These are phyloP conservation scores for Cherax quadricarinatus DNA, from an alignment of 1,140 invertebrate species.

Conservation along the genomic window DNA sequence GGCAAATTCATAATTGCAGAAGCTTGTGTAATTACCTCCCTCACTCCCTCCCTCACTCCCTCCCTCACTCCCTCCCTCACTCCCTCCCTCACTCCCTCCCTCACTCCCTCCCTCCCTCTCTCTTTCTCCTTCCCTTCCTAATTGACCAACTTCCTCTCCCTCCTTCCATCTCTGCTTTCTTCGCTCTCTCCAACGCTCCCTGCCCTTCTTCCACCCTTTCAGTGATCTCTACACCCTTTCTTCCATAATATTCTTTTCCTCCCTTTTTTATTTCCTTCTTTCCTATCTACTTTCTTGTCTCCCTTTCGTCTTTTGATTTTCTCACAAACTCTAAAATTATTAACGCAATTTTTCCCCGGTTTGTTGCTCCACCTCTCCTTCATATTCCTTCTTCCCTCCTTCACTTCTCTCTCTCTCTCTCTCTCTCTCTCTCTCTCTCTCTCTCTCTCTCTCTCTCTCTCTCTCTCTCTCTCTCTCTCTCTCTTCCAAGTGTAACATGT, in stretches of 20 bases:
- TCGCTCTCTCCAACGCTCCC: background rate
- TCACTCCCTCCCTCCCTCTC: background rate
- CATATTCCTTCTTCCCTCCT: background rate
- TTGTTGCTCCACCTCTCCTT: background rate
- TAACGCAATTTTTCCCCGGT: background rate
- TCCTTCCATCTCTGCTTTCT: background rate
- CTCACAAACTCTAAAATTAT: background rate
- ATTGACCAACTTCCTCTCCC: background rate
- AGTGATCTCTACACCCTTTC: background rate
- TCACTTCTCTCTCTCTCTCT: background rate
- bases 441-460: background rate
- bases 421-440: conserved; percentile 10
- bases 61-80: background rate
- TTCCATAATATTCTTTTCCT: background rate
- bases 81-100: background rate
- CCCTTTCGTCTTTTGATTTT: background rate
- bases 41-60: background rate
- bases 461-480: conserved; percentile 11
- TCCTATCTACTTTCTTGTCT: background rate
- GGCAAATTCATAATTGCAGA: no score
- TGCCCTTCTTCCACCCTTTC: no score
- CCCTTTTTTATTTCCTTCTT: background rate
- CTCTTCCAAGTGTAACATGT: no score
- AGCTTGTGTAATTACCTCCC: background rate
- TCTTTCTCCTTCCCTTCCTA: background rate